These are phyloP conservation scores for Andrena chrysosceles DNA, from an alignment of 2,888 invertebrate species.

Conservation along the genomic window DNA sequence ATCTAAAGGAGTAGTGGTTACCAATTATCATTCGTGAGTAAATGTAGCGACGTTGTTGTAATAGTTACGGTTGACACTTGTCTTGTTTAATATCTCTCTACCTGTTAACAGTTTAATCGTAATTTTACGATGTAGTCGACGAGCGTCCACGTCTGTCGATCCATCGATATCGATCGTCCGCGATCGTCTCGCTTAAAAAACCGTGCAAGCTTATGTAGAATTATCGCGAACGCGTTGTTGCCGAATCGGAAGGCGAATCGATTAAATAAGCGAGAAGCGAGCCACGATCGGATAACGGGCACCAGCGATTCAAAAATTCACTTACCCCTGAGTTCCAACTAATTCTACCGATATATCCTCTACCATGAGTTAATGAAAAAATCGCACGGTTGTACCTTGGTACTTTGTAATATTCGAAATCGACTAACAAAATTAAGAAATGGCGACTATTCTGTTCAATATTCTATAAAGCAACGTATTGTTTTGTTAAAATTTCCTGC, in stretches of 20 bases:
- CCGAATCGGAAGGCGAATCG: slow-evolving; percentile 46
- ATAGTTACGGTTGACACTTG: slow-evolving; percentile 36
- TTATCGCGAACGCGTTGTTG: slow-evolving; percentile 56
- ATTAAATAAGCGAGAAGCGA: slow-evolving; percentile 19
- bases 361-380: too few species aligned
- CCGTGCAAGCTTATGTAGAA: slow-evolving; percentile 60
- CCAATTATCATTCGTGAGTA: slow-evolving; percentile 38
- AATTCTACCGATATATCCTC: background rate
- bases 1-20: slow-evolving; percentile 41
- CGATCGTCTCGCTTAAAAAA: slow-evolving; percentile 53
- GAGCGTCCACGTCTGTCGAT: slow-evolving; percentile 5
- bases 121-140: slow-evolving; percentile 30
- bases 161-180: slow-evolving; percentile 56
- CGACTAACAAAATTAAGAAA: too few species aligned
- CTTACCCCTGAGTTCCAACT: background rate
- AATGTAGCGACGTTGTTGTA: slow-evolving; percentile 47
- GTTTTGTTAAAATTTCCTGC: background rate
- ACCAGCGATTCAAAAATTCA: slow-evolving; percentile 43
- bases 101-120: slow-evolving; percentile 44
- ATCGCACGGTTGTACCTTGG: too few species aligned
- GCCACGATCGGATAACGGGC: slow-evolving; percentile 23
- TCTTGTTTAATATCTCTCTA: slow-evolving; percentile 52
- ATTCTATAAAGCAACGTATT: background rate
- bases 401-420: too few species aligned
- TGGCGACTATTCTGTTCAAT: too few species aligned